These are phyloP conservation scores for Alces alces DNA, from an alignment of 2,113 vertebrate genomes.

Conservation along the genomic window DNA sequence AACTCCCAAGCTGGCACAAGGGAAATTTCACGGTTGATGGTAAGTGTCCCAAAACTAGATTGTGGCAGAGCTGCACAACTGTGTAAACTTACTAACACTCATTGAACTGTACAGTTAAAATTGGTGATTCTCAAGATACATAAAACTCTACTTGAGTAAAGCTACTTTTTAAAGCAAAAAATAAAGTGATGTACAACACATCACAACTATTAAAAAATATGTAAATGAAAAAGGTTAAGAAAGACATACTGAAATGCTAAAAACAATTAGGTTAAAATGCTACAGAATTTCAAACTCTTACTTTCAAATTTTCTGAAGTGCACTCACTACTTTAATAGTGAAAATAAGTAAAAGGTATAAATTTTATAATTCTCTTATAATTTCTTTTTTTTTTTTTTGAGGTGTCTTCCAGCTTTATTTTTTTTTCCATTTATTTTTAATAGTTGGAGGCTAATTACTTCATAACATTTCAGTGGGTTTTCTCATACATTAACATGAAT, in stretches of 20 bases:
- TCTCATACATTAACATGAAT: no score
- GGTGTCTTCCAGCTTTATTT: no score
- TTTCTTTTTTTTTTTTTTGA: no score
- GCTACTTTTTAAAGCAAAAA: not conserved
- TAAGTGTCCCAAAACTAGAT: not conserved
- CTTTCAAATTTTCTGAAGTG: not conserved
- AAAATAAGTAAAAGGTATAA: slow-evolving; percentile 5
- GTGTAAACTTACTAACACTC: not conserved
- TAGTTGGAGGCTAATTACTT: no score
- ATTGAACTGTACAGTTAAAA: not conserved
- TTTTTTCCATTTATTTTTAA: no score
- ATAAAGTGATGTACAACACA: not conserved
- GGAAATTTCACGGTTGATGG: not conserved
- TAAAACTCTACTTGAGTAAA: not conserved
- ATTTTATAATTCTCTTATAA: not conserved
- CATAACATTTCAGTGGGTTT: no score
- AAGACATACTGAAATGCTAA: not conserved
- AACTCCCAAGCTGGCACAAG: not conserved
- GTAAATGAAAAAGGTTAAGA: not conserved
- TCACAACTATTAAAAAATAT: not conserved
- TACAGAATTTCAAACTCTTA: not conserved
- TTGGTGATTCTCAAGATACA: not conserved
- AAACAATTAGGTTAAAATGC: not conserved
- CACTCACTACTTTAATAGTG: slow-evolving; percentile 17
- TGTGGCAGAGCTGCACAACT: not conserved